A percentile compares a stretch with the other conserved stretches of the same genome.
Conservation (phyloP, 1,140 invertebrate genomes). For the Diprion similis region DNA sequence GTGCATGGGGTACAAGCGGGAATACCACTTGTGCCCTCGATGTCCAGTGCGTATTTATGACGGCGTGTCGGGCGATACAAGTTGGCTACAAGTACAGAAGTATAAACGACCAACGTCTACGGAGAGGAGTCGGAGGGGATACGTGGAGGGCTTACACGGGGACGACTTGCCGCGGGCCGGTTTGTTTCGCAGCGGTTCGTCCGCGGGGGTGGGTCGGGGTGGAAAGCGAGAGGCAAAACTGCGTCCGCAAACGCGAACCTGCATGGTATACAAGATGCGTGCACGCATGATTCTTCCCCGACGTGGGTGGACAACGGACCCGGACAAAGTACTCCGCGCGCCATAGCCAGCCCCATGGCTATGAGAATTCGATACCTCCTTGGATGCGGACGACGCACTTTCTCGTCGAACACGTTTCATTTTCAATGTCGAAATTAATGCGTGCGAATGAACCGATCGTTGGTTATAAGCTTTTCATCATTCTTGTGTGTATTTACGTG, state of each 20-base stretch:
- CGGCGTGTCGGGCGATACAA: slow-evolving; percentile 24
- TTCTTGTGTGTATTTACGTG: too few relatives aligned
- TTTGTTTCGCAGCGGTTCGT: neutral
- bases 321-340: slow-evolving; percentile 34
- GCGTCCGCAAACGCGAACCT: neutral
- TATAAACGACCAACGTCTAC: slow-evolving; percentile 24
- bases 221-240: slow-evolving; percentile 13
- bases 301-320: slow-evolving; percentile 41
- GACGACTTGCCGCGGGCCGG: too few relatives aligned
- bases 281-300: slow-evolving; percentile 9
- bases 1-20: too few relatives aligned
- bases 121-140: too few relatives aligned
- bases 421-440: too few relatives aligned
- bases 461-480: too few relatives aligned
- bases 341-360: neutral
- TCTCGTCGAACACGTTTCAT: too few relatives aligned
- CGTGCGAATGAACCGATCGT: too few relatives aligned
- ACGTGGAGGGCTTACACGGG: too few relatives aligned
- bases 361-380: slow-evolving; percentile 16
- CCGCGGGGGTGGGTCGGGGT: slow-evolving; percentile 11
- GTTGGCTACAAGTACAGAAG: slow-evolving; percentile 29
- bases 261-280: neutral
- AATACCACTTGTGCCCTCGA: slow-evolving; percentile 26
- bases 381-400: neutral
- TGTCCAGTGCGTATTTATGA: slow-evolving; percentile 35